These are phyloP conservation scores for Melolontha melolontha DNA, from an alignment of 2,888 invertebrate species.

Conservation along the genomic window DNA sequence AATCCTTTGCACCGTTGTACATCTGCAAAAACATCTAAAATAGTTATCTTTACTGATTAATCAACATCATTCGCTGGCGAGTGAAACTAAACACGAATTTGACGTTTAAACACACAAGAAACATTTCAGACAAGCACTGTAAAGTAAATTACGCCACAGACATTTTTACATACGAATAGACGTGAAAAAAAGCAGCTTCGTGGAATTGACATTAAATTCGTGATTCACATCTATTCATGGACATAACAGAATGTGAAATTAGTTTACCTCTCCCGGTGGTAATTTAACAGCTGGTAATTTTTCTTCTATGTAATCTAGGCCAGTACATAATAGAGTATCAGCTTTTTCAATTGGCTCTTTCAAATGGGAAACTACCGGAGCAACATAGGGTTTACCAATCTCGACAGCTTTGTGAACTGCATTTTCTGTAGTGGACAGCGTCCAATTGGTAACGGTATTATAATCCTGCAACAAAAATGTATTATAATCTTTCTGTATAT, in stretches of 20 bases:
- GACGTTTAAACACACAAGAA: slow-evolving; percentile 12
- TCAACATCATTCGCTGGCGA: slow-evolving; percentile 9
- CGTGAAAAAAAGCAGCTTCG: background rate
- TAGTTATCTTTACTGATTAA: slow-evolving; percentile 49
- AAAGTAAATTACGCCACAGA: background rate
- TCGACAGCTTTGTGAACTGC: slow-evolving; percentile 68
- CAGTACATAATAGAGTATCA: slow-evolving; percentile 69
- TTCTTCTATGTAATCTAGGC: slow-evolving; percentile 69
- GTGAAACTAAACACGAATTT: slow-evolving; percentile 13
- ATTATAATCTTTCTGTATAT: too few species aligned
- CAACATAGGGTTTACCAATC: slow-evolving; percentile 67
- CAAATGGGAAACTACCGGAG: slow-evolving; percentile 67
- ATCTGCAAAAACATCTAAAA: slow-evolving; percentile 62
- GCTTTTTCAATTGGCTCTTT: slow-evolving; percentile 69
- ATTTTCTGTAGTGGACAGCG: slow-evolving; percentile 69
- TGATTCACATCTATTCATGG: too few species aligned
- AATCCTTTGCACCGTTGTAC: slow-evolving; percentile 63
- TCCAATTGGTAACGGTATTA: slow-evolving; percentile 69
- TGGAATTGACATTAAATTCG: too few species aligned
- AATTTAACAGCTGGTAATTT: slow-evolving; percentile 71
- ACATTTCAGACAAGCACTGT: slow-evolving; percentile 15
- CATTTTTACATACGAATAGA: background rate
- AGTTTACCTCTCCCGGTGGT: slow-evolving; percentile 68
- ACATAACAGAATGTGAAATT: background rate
- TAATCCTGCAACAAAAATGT: slow-evolving; percentile 62